Evolutionary conservation across 2,797 vertebrate genomes (phyloP).

Genomic region (Anomalospiza imberbis): DNA sequence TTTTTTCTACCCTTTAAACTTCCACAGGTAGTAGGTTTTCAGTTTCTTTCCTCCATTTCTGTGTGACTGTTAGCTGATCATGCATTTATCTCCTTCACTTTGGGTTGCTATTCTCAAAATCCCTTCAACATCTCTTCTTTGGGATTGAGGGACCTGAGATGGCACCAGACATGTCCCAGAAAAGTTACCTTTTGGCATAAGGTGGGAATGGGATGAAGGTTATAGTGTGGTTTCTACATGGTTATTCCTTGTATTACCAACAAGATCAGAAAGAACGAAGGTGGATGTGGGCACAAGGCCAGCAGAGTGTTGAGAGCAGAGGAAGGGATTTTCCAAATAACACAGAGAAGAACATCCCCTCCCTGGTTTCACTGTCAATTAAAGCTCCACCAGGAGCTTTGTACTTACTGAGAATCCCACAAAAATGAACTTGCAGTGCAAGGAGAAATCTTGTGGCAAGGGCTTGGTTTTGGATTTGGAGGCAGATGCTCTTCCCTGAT

Average conservation of each 20-base stretch:
- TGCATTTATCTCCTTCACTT: background rate
- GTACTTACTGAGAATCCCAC: background rate
- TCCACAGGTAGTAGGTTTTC: background rate
- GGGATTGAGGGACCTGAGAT: background rate
- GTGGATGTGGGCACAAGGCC: background rate
- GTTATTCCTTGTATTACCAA: background rate
- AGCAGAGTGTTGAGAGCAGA: background rate
- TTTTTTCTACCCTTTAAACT: background rate
- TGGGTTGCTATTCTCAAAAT: background rate
- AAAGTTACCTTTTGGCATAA: background rate
- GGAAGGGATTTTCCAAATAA: slow-evolving; percentile 36
- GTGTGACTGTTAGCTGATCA: background rate
- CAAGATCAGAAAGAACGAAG: background rate
- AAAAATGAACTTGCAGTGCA: background rate
- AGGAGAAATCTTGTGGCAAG: background rate
- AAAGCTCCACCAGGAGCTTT: background rate
- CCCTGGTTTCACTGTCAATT: background rate
- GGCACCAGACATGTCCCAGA: background rate
- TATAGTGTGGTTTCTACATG: background rate
- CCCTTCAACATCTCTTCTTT: background rate
- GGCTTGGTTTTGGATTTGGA: background rate
- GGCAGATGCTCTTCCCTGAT: background rate
- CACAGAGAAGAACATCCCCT: background rate
- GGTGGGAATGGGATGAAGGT: background rate
- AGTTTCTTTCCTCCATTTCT: background rate